Evolutionary conservation across 2,113 vertebrate genomes (phyloP).

Genomic region (Seriola aureovittata): DNA sequence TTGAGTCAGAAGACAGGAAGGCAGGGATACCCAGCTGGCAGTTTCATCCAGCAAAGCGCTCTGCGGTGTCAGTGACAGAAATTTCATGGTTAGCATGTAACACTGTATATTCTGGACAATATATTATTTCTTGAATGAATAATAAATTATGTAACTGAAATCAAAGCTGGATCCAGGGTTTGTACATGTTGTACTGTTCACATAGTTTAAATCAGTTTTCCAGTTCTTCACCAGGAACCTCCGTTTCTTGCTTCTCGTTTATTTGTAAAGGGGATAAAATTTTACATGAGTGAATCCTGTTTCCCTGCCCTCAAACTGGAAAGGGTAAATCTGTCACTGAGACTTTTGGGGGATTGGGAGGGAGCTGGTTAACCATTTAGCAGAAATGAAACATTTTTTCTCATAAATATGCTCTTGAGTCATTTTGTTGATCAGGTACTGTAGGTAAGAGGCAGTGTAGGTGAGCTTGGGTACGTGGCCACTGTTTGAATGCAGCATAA

Average conservation of each 20-base stretch:
- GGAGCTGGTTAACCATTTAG: not conserved
- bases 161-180: not conserved
- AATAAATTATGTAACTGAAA: not conserved
- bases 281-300: not conserved
- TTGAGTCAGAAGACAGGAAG: not conserved
- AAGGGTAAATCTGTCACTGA: not conserved
- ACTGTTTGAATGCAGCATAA: conserved; percentile 32
- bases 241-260: not conserved
- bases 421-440: conserved; percentile 14
- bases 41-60: too few relatives aligned
- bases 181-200: not conserved
- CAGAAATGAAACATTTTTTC: not conserved
- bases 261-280: not conserved
- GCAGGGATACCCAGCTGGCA: too few relatives aligned
- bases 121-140: not conserved
- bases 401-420: not conserved
- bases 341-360: not conserved
- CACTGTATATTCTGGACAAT: not conserved
- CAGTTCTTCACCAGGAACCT: not conserved
- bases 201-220: not conserved
- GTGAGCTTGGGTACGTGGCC: conserved; percentile 26
- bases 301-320: not conserved
- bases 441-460: conserved; percentile 6
- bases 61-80: not conserved
- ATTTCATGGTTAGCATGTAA: not conserved